These are phyloP conservation scores for Pseudanteris insignis DNA, from an alignment of 2,888 invertebrate species.

Conservation along the genomic window DNA sequence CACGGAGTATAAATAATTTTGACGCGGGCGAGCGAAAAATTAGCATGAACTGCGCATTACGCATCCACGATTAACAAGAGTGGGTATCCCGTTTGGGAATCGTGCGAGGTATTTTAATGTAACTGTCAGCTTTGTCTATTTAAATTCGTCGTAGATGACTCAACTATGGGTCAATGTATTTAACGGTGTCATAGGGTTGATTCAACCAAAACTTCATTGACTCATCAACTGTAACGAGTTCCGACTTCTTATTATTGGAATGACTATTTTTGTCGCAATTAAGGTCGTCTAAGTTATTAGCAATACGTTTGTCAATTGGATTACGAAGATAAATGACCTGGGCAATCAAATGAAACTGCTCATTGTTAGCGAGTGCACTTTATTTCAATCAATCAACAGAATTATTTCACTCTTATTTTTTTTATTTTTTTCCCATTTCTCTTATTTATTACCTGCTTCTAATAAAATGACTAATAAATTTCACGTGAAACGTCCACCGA, in stretches of 20 bases:
- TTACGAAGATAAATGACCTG: constrained; percentile 17
- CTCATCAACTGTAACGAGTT: constrained; percentile 15
- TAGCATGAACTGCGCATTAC: constrained; percentile 14
- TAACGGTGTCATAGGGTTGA: constrained; percentile 41
- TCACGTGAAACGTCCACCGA: too few relatives aligned
- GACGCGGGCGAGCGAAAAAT: too few relatives aligned
- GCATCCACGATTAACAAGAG: constrained; percentile 4
- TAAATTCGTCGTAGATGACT: constrained; percentile 36
- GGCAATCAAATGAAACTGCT: constrained; percentile 9
- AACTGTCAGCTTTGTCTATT: constrained; percentile 24
- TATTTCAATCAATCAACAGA: too few relatives aligned
- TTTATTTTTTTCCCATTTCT: too few relatives aligned
- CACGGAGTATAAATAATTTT: too few relatives aligned
- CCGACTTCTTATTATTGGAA: constrained; percentile 12
- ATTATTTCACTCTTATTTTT: neutral
- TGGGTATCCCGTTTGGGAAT: constrained; percentile 18
- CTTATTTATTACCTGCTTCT: too few relatives aligned
- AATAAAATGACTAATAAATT: too few relatives aligned
- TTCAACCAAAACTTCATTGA: constrained; percentile 39
- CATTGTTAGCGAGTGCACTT: neutral
- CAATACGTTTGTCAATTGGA: constrained; percentile 24
- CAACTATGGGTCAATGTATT: constrained; percentile 34
- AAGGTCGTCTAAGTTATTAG: constrained; percentile 26
- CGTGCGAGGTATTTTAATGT: constrained; percentile 26
- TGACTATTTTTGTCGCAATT: constrained; percentile 26